phyloP scores from a whole-genome alignment of 2,113 vertebrate genomes.

The Pycnonotus jocosus region DNA sequence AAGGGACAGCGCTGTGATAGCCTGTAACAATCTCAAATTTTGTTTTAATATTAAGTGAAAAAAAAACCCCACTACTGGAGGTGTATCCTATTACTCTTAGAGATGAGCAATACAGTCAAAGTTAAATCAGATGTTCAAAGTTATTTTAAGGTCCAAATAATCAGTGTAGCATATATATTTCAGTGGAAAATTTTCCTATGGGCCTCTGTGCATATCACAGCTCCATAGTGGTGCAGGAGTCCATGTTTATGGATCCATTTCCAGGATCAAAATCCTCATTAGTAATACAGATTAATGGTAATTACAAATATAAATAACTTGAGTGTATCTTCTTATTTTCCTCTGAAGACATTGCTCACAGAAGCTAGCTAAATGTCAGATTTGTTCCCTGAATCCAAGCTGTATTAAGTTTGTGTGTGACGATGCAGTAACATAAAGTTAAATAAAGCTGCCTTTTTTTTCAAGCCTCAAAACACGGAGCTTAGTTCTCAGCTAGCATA shows the following conservation, averaged over 20 bases:
- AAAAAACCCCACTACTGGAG: neutral
- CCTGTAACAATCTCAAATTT: neutral
- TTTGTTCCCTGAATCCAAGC: conserved; percentile 43
- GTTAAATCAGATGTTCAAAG: conserved; percentile 27
- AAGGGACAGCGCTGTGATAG: neutral
- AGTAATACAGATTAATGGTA: conserved; percentile 64
- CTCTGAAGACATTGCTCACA: conserved; percentile 43
- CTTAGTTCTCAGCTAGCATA: conserved; percentile 14
- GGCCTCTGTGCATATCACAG: conserved; percentile 36
- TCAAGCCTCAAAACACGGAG: neutral
- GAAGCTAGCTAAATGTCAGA: conserved; percentile 35
- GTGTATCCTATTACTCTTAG: neutral
- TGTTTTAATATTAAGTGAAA: neutral
- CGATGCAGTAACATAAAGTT: conserved; percentile 11
- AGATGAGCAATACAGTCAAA: neutral
- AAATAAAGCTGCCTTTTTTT: conserved; percentile 29
- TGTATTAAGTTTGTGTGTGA: conserved; percentile 49
- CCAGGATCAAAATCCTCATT: conserved; percentile 59
- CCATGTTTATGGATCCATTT: conserved; percentile 62
- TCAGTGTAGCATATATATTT: conserved; percentile 7
- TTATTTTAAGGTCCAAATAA: conserved; percentile 20
- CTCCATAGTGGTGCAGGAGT: neutral
- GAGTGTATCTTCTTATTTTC: conserved; percentile 51
- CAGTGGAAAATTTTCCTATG: conserved; percentile 46
- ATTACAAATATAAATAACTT: conserved; percentile 60